Percentiles rank a stretch among this genome's conserved stretches.
Evolutionary conservation across 1,140 invertebrate genomes (phyloP).

Genomic region (Diprion similis): DNA sequence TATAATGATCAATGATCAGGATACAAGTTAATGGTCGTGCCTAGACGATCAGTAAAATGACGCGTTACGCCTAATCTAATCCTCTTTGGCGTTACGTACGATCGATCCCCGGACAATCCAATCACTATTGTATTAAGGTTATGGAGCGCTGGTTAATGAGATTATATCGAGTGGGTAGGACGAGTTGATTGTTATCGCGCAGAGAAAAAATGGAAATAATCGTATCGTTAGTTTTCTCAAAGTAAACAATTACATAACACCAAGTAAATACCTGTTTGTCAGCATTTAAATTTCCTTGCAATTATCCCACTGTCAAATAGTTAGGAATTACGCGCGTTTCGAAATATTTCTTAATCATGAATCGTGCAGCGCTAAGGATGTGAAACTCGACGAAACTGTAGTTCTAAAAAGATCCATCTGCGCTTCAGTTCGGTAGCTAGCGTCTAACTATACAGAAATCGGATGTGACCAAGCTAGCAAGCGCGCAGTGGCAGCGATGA

Average conservation of each 20-base stretch:
- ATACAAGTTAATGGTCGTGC: too few species aligned
- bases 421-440: too few species aligned
- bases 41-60: neutral
- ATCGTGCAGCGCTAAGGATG: neutral
- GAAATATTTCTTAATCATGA: neutral
- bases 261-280: neutral
- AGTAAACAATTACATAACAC: neutral
- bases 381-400: neutral
- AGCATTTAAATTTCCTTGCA: neutral
- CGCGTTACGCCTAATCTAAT: too few species aligned
- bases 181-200: neutral
- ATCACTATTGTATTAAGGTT: neutral
- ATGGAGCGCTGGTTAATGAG: neutral
- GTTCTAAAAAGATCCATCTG: neutral
- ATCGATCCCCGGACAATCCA: neutral
- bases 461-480: too few species aligned
- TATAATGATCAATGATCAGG: too few species aligned
- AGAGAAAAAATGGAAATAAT: too few species aligned
- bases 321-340: neutral
- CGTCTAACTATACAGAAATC: too few species aligned
- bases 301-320: neutral
- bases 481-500: too few species aligned
- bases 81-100: constrained; percentile 1
- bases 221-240: neutral
- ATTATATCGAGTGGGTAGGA: neutral